These are phyloP conservation scores for Choloepus hoffmanni DNA, from an alignment of 2,113 vertebrate species.

Conservation along the genomic window DNA sequence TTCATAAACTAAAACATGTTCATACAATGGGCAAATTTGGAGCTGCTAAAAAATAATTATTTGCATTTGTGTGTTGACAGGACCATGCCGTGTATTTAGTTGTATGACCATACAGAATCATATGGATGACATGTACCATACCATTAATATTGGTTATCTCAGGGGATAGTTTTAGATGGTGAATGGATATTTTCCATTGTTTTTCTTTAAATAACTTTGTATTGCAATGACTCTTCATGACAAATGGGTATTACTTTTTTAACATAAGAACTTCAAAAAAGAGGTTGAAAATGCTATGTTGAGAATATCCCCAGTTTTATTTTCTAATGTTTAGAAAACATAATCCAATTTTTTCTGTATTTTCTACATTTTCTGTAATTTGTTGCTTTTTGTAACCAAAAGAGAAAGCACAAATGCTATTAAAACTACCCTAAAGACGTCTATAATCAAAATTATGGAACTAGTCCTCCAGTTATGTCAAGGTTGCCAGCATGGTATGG, in stretches of 20 bases:
- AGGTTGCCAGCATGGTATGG: background rate
- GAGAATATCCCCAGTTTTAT: background rate
- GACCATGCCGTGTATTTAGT: too few species aligned
- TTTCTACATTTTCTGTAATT: background rate
- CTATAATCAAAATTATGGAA: background rate
- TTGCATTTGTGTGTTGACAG: background rate
- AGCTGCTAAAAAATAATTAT: background rate
- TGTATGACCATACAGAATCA: background rate
- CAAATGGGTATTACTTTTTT: background rate
- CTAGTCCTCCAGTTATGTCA: background rate
- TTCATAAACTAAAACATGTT: background rate
- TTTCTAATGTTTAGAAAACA: background rate
- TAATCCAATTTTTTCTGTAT: background rate
- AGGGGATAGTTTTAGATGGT: too few species aligned
- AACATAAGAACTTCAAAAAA: background rate
- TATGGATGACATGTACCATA: too few species aligned
- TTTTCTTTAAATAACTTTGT: background rate
- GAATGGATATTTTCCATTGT: too few species aligned
- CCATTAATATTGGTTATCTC: background rate
- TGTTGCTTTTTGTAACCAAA: slow-evolving; percentile 4
- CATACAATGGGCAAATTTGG: fast-evolving
- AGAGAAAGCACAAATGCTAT: background rate
- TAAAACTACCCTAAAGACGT: background rate
- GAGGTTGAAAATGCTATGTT: background rate
- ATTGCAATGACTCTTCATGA: background rate